Conservation (phyloP, 2,113 vertebrate species). For the Xiphias gladius region DNA sequence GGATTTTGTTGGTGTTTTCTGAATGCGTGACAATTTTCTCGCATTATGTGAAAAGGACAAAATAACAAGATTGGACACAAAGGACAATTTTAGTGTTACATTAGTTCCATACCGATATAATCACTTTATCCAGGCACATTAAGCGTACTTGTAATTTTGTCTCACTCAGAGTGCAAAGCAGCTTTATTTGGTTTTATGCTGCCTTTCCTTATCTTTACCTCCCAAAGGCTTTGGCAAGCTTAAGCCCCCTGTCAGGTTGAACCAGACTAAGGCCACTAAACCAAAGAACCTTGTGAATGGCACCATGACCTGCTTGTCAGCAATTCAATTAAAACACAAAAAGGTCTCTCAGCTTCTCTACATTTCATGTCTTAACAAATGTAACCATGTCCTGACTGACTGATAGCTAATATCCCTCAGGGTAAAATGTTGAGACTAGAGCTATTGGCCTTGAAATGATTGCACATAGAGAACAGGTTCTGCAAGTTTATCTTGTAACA, state of each 20-base stretch:
- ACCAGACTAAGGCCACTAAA: conserved; percentile 54
- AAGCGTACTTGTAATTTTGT: conserved; percentile 62
- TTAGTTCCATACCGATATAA: conserved; percentile 54
- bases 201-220: conserved; percentile 70
- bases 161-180: conserved; percentile 64
- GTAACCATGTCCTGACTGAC: conserved; percentile 30
- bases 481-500: conserved; percentile 50
- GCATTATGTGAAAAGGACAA: background rate
- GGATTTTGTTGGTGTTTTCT: conserved; percentile 6
- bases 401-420: conserved; percentile 21
- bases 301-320: conserved; percentile 51
- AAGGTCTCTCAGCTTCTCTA: conserved; percentile 16
- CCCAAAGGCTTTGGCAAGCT: conserved; percentile 60
- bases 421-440: conserved; percentile 40
- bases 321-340: conserved; percentile 50
- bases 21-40: background rate
- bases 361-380: conserved; percentile 47
- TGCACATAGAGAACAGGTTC: conserved; percentile 69
- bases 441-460: conserved; percentile 56
- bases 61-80: conserved; percentile 15
- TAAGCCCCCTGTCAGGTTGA: conserved; percentile 60
- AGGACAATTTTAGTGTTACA: conserved; percentile 10
- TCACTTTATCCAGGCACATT: conserved; percentile 55
- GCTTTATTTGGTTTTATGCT: conserved; percentile 75
- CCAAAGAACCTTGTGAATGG: conserved; percentile 41